Percentiles rank a stretch among this genome's conserved stretches.
Evolutionary conservation across 2,113 vertebrate genomes (phyloP).

Genomic region (Cricetomys ansorgei): DNA sequence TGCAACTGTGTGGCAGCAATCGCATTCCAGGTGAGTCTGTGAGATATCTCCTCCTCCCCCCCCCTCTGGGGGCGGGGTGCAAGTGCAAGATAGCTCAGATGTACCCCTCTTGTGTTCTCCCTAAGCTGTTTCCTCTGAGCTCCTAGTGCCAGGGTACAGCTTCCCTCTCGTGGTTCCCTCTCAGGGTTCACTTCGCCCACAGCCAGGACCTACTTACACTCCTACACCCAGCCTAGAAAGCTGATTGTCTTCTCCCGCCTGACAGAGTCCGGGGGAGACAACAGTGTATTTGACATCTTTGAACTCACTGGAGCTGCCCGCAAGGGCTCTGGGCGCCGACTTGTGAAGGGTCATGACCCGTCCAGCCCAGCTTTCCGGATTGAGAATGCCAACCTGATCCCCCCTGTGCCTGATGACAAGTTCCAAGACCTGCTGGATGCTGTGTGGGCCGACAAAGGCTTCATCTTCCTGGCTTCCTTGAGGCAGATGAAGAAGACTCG

Average conservation of each 20-base stretch:
- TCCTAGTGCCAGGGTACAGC: not conserved
- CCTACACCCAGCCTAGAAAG: not conserved
- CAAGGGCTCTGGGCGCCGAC: conserved; percentile 90
- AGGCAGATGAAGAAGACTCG: conserved; percentile 94
- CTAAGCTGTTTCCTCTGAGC: not conserved
- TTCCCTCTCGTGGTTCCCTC: not conserved
- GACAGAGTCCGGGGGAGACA: conserved; percentile 92
- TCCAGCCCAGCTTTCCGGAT: conserved; percentile 97
- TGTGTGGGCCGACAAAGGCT: conserved; percentile 94
- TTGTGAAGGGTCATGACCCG: conserved; percentile 94
- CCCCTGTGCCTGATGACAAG: conserved; percentile 91
- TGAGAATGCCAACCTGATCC: conserved; percentile 94
- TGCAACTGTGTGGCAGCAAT: conserved; percentile 86
- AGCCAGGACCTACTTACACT: not conserved
- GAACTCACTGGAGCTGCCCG: conserved; percentile 90
- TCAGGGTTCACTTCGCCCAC: not conserved
- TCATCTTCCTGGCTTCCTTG: conserved; percentile 94
- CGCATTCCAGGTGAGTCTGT: conserved; percentile 92
- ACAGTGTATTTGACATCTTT: conserved; percentile 96
- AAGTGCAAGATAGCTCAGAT: not conserved
- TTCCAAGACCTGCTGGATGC: conserved; percentile 96
- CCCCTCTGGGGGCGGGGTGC: not conserved
- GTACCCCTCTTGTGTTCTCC: not conserved
- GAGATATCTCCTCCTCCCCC: not conserved
- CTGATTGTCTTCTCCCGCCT: conserved; percentile 67